Base-by-base conservation (phyloP, 1,140 invertebrate genomes). In the Drosophila sproati region DNA sequence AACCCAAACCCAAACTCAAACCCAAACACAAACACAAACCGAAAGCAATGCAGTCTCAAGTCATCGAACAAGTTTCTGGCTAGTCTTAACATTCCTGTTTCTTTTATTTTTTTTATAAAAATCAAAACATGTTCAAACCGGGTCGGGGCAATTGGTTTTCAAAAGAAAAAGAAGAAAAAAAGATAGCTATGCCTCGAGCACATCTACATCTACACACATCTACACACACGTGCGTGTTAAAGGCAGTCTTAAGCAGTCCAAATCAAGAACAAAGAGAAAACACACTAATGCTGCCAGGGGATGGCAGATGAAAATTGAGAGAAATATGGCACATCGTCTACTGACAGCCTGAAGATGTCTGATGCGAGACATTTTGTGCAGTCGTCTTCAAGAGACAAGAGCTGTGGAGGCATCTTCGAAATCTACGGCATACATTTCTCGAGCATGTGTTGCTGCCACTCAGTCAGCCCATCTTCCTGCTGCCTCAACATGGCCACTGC, bases 331-430 rank as follows among this genome's bases (percentile, higher is more conserved):
- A 87, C 71, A 73, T 80, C 75, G 52, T 63, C 20, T 20, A 60
- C 81, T 77, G 80, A 80, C 72, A 85, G 64, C 77, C 57, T 72
- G 63, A 20, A 20, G 20, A 20, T 20, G 67, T 43, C 39, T 43
- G 39, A 88, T 56, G 83, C 71, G 60, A 88, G 82, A 80, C 83
- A 88, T 87, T 87, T 87, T 87, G 76, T 82, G 51, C 57, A 88
- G 73, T 72, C 54, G 68, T 70, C 70, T 61, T 55, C 64, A 71
- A 78, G 31, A 59, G 31, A 3, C 20, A 20, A 20, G 20, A 20
- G 20, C 20, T 20, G 20, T 72, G 68, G 63, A 77, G 34, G 32
- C 48, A 51, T 20, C 60, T 60, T 57, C 60, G 55, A 57, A 60
- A 83, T 72, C 54, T 62, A 39, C 50, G 34, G 66, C 45, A 78